Percentiles rank a stretch among this genome's conserved stretches.
Conservation (phyloP, 2,113 vertebrate species). For the Astur gentilis region DNA sequence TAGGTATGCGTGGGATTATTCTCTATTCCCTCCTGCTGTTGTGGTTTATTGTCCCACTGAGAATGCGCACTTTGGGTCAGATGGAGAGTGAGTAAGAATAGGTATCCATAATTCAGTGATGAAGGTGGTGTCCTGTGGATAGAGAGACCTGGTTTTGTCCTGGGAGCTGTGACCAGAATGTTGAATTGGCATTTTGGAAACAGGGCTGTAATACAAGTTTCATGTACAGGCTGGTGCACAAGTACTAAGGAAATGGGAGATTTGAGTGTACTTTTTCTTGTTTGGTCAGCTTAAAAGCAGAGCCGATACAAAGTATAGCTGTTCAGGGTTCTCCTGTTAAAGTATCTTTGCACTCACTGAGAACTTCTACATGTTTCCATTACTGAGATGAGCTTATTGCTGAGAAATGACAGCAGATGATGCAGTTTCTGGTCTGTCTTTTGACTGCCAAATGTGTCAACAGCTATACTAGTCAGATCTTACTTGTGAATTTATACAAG, state of each 20-base stretch:
- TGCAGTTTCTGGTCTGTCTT: neutral
- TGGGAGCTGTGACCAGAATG: neutral
- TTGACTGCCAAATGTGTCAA: neutral
- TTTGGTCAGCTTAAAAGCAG: neutral
- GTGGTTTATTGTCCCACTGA: neutral
- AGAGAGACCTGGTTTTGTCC: neutral
- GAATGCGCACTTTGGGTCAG: neutral
- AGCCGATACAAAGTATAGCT: neutral
- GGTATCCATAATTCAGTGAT: neutral
- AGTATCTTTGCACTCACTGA: neutral
- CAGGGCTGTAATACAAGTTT: neutral
- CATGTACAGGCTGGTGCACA: neutral
- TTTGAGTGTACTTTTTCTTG: neutral
- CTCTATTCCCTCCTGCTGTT: neutral
- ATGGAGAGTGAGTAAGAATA: neutral
- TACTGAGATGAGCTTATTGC: neutral
- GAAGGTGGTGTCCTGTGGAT: neutral
- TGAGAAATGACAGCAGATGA: neutral
- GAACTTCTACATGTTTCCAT: neutral
- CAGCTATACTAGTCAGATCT: neutral
- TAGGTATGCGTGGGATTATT: neutral
- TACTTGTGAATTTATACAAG: neutral
- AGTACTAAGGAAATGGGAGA: neutral
- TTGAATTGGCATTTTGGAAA: neutral
- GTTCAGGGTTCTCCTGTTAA: neutral